Percentiles rank a stretch among this genome's conserved stretches.
phyloP scores from a whole-genome alignment of 2,888 invertebrate genomes.

The Neoascia interrupta region DNA sequence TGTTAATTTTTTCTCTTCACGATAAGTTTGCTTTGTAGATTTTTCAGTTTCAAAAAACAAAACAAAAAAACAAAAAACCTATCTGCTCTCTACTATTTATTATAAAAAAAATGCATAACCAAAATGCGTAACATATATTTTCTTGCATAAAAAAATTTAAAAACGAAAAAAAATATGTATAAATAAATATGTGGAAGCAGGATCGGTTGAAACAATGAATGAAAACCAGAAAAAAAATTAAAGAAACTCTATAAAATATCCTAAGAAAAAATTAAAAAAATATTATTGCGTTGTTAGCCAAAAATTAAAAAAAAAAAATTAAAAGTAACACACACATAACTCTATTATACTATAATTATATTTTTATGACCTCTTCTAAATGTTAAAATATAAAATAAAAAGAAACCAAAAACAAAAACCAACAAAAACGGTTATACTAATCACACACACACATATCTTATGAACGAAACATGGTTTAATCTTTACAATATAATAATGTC shows the following conservation, averaged over 20 bases:
- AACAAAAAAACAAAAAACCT: conserved; percentile 66
- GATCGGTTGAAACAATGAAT: conserved; percentile 78
- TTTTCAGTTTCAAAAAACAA: conserved; percentile 20
- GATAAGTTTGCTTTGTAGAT: not conserved
- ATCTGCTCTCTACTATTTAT: conserved; percentile 70
- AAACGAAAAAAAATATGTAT: conserved; percentile 69
- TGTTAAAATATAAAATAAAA: conserved; percentile 43
- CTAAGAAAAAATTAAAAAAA: conserved; percentile 20
- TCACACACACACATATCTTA: conserved; percentile 64
- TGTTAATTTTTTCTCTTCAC: not conserved
- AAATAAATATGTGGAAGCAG: conserved; percentile 78
- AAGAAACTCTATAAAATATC: conserved; percentile 30
- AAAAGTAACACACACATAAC: too few relatives aligned
- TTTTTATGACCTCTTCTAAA: conserved; percentile 56
- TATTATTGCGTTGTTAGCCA: conserved; percentile 39
- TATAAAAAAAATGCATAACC: conserved; percentile 43
- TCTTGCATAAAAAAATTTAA: conserved; percentile 37
- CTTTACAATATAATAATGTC: conserved; percentile 46
- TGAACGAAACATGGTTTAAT: conserved; percentile 69
- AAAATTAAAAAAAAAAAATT: conserved; percentile 19
- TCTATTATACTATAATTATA: conserved; percentile 12
- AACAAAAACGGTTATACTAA: conserved; percentile 34
- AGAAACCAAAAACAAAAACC: too few relatives aligned
- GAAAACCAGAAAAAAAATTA: conserved; percentile 40
- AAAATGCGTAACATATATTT: conserved; percentile 58